Evolutionary conservation across 2,888 invertebrate genomes (phyloP), one percentile per base, ranked within the genome.

Genomic region (Aelia acuminata): DNA sequence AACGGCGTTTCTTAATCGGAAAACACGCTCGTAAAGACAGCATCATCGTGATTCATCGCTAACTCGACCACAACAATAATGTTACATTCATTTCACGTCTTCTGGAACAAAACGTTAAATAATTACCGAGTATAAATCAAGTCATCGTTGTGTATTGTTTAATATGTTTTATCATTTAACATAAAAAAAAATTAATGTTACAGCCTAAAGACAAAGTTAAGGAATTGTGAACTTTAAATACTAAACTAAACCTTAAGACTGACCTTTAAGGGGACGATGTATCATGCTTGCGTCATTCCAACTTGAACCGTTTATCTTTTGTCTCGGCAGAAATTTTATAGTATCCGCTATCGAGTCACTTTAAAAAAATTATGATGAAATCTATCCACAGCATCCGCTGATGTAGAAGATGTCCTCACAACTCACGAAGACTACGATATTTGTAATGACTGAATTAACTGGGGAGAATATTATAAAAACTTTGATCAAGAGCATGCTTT

Each of bases 1-100:
- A 80, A 47, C 43, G 80, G 43, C n/a, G 7, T 80, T 80, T 80
- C 80, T 47, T 35, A 39, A 80, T 47, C 43, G 43, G 80, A 80
- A 39, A 47, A 43, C 20, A 80, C 43, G 80, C 80, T 80, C n/a
- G n/a, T 43, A 80, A 80, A 43, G 80, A 80, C 43, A n/a, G 11
- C 43, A 80, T 80, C 43, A 7, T 39, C 3, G 22, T 80, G 80
- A 80, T n/a, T 80, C 80, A 80, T n/a, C 10, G 43, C 22, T n/a
- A n/a, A 22, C 22, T 43, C 63, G 26, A 70, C 26, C 63, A 35
- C 31, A 31, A 70, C 3, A 70, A 35, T 35, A 35, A 70, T 18
- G 31, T 70, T 35, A 13, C 18, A 70, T 70, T 70, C 18, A 35
- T 18, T 4, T 35, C 35, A 35, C 31, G 7, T 35, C 15, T 18